These are phyloP conservation scores for Scytalopus superciliaris DNA, from an alignment of 2,113 vertebrate species.

Conservation along the genomic window DNA sequence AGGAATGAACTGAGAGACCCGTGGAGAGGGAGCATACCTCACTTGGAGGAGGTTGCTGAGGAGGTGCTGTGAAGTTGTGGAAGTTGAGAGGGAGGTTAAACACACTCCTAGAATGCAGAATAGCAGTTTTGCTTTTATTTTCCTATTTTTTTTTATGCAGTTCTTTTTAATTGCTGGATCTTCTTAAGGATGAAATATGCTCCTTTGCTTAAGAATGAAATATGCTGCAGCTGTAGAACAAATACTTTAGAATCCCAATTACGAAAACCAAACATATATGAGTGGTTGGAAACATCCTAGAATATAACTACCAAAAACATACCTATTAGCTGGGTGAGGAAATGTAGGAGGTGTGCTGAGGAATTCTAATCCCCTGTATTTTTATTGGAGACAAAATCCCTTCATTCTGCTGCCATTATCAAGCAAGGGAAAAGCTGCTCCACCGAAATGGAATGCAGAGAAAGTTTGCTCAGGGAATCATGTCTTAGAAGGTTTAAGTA, in stretches of 20 bases:
- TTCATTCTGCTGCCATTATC: background rate
- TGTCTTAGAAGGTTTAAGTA: constrained; percentile 11
- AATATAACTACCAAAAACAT: background rate
- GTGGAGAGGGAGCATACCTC: background rate
- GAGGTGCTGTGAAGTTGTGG: background rate
- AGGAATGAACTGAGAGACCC: rapidly evolving
- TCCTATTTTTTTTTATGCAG: background rate
- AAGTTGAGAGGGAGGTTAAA: background rate
- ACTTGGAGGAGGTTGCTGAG: background rate
- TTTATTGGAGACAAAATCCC: constrained; percentile 12
- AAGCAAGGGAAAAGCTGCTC: background rate
- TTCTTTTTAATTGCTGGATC: background rate
- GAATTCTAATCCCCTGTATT: background rate
- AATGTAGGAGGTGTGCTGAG: background rate
- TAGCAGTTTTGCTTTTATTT: background rate
- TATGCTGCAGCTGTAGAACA: background rate
- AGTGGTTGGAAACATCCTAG: background rate
- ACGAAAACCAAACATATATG: background rate
- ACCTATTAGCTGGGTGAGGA: background rate
- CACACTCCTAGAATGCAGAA: background rate
- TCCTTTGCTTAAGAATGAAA: background rate
- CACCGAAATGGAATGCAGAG: background rate
- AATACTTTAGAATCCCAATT: background rate
- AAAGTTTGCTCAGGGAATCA: constrained; percentile 29
- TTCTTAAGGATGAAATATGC: background rate